Percentiles rank a stretch among this genome's conserved stretches.
Conservation (phyloP, 2,797 vertebrate species). For the Crenuchus spilurus region DNA sequence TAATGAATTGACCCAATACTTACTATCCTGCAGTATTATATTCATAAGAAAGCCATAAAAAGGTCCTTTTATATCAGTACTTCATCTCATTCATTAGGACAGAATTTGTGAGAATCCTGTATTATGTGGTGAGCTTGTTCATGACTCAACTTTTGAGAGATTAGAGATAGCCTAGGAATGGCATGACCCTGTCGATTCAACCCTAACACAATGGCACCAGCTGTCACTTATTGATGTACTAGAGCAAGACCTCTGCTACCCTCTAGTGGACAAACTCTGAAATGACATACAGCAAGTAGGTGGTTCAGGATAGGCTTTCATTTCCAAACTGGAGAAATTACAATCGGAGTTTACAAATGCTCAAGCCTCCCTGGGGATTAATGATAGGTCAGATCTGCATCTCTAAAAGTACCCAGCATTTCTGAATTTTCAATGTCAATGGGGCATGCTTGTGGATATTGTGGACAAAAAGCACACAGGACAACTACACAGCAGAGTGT, state of each 20-base stretch:
- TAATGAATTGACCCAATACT: not conserved
- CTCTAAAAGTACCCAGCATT: no score
- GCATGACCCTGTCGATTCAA: constrained; percentile 15
- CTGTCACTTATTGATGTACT: constrained; percentile 18
- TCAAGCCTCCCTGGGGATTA: no score
- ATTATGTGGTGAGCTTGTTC: constrained; percentile 35
- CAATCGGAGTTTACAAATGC: no score
- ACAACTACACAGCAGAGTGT: constrained; percentile 35
- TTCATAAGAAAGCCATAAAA: constrained; percentile 4
- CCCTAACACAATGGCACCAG: constrained; percentile 41
- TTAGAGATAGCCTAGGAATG: constrained; percentile 38
- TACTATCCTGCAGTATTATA: not conserved
- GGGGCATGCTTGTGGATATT: not conserved
- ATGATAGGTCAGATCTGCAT: no score
- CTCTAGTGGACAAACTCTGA: constrained; percentile 61
- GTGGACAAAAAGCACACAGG: constrained; percentile 36
- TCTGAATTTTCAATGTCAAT: not conserved
- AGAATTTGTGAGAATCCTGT: constrained; percentile 22
- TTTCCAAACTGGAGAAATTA: not conserved
- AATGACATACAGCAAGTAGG: constrained; percentile 20
- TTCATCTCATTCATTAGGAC: constrained; percentile 34
- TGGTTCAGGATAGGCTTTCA: not conserved
- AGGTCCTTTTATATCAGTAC: not conserved
- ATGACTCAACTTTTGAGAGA: constrained; percentile 38
- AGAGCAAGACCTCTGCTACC: constrained; percentile 61